Evolutionary conservation across 2,888 invertebrate species (phyloP), one percentile per base, ranked within the genome.

Genomic region (Nephrotoma appendiculata): DNA sequence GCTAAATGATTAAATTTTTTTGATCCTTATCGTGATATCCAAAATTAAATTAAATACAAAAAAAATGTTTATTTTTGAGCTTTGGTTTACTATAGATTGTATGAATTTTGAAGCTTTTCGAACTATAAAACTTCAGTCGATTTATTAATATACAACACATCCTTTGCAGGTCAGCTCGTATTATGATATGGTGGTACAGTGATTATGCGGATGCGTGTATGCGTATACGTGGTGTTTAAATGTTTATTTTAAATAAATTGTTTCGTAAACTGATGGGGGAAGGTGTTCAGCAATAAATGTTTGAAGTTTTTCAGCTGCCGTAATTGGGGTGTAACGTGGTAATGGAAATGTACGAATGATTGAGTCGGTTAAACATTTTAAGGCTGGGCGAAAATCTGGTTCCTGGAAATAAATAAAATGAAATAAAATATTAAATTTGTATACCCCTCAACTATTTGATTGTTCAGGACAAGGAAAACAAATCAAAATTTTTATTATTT

Each of bases 271-370:
- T 19, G 96, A 94, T 89, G 95, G 94, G 3, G 97, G 95, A 90
- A 96, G 93, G 91, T 97, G 96, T 89, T 96, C 96, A 87, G 96
- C 96, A 87, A 96, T 92, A 88, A 96, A 92, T 86, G 96, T 95
- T 92, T 96, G 96, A 86, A 97, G 92, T 90, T 96, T 96, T 91
- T 97, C 97, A 86, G 93, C 92, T 85, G 95, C 94, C 0, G 96
- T 95, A 83, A 97, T 96, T 1, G 97, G 96, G 3, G 96, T 96
- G 92, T 97, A 97, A 91, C 96, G 95, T 41, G 94, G 93, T 92
- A 97, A 93, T 31, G 97, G 97, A 92, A 96, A 97, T 87, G 96
- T 96, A 89, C 96, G 94, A 86, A 94, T 94, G 85, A 96, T 95
- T 87, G 96, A 94, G 90, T 97, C 96, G 87, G 94, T 95, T 88